Evolutionary conservation across 2,888 invertebrate genomes (phyloP), one percentile per base, ranked within the genome.

Genomic region (Orgyia antiqua): DNA sequence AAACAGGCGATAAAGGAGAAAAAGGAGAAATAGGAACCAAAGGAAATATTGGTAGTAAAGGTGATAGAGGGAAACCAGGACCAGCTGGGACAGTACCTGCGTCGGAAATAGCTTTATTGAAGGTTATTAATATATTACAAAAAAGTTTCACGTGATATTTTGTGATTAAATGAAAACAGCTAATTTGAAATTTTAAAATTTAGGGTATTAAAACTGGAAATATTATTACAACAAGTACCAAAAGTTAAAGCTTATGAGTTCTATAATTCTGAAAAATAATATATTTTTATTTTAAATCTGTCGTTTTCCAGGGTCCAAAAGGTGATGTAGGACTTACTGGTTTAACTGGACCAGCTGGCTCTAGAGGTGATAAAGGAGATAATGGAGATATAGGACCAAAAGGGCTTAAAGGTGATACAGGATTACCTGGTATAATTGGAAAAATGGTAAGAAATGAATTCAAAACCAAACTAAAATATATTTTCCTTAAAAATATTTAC

Each of bases 321-420:
- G 50, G 50, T n/a, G 40, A 42, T 1, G 39, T 20, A 23, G 52
- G 51, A 23, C 39, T 41, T 27, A 35, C 31, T 8, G 51, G 52
- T 3, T 8, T 21, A 25, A 36, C 7, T 10, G 49, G 53, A 6
- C 13, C 31, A 4, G 8, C 27, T 8, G 75, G 91, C 19, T 58
- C 87, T 1, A 88, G 87, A 50, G 93, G 93, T 3, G 68, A 75
- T 1, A 84, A 86, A 45, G 92, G 89, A 3, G 68, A 75, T 1
- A 83, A 83, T 45, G 92, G 89, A n/a, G 54, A 56, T 10, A 41
- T 35, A 8, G 70, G 69, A 8, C 27, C 33, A 21, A 13, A 10
- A 19, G 51, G 51, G 4, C 12, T 25, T 17, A 54, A 29, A 24
- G 57, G 57, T 4, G 29, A 36, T 7, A 45, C 33, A 31, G 64